Evolutionary conservation across 2,797 vertebrate genomes (phyloP).

Genomic region (Crypturellus tataupa): DNA sequence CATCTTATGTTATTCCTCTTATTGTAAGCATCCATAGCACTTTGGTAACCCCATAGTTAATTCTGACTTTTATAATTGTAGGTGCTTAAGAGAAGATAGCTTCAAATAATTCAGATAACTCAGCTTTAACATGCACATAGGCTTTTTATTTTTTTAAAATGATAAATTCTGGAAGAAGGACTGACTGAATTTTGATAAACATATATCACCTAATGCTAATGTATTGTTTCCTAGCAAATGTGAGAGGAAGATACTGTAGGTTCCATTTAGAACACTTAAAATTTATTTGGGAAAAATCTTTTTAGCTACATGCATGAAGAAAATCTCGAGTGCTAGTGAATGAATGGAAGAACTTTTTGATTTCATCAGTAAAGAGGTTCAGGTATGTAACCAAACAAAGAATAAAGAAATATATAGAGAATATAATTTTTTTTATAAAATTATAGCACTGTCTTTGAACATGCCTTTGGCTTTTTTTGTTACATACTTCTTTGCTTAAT

Average conservation of each 20-base stretch:
- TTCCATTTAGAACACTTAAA: background rate
- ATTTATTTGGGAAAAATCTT: background rate
- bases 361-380: too few relatives aligned
- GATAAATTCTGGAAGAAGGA: background rate
- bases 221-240: background rate
- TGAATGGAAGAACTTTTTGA: too few relatives aligned
- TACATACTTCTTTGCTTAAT: too few relatives aligned
- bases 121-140: too few relatives aligned
- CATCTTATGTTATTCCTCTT: rapidly evolving
- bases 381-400: too few relatives aligned
- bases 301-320: background rate
- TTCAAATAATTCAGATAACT: background rate
- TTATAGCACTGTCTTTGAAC: too few relatives aligned
- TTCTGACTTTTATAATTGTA: background rate
- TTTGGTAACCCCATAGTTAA: rapidly evolving
- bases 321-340: too few relatives aligned
- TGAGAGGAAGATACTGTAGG: background rate
- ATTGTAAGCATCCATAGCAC: background rate
- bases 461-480: too few relatives aligned
- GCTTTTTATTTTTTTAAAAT: background rate
- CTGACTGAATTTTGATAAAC: background rate
- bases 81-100: background rate
- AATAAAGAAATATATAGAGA: too few relatives aligned
- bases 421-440: too few relatives aligned
- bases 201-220: background rate